These are phyloP conservation scores for Lycaon pictus DNA, from an alignment of 2,113 vertebrate species.

Conservation along the genomic window DNA sequence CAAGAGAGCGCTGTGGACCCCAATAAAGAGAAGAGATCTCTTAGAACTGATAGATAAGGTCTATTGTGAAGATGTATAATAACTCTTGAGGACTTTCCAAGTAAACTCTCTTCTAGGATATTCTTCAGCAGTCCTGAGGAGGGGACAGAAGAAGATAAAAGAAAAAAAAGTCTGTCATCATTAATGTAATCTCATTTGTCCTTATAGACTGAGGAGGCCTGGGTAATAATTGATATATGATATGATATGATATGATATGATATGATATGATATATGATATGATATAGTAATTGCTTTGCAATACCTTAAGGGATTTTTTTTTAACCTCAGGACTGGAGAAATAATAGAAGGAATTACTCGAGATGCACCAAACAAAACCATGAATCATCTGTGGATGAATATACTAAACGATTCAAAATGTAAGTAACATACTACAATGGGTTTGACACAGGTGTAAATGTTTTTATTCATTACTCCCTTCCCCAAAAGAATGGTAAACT, in stretches of 20 bases:
- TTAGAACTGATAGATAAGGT: neutral
- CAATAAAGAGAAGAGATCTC: neutral
- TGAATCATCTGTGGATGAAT: slow-evolving; percentile 35
- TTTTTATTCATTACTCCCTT: slow-evolving; percentile 37
- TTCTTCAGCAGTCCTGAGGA: neutral
- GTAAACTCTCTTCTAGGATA: neutral
- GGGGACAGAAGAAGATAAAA: neutral
- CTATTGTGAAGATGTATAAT: neutral
- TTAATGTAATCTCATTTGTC: neutral
- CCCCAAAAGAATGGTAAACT: neutral
- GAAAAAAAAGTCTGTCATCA: neutral
- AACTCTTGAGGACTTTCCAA: neutral
- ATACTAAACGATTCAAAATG: slow-evolving; percentile 62
- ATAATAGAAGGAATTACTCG: slow-evolving; percentile 48
- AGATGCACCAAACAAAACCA: slow-evolving; percentile 29
- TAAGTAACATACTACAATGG: neutral
- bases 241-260: neutral
- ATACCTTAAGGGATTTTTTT: neutral
- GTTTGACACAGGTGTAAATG: neutral
- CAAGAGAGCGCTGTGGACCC: neutral
- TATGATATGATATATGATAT: neutral
- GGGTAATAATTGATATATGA: neutral
- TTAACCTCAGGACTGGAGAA: neutral
- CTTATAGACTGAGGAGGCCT: neutral
- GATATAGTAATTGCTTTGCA: neutral